These are phyloP conservation scores for Antheraea assamensis DNA, from an alignment of 2,888 invertebrate species.

Conservation along the genomic window DNA sequence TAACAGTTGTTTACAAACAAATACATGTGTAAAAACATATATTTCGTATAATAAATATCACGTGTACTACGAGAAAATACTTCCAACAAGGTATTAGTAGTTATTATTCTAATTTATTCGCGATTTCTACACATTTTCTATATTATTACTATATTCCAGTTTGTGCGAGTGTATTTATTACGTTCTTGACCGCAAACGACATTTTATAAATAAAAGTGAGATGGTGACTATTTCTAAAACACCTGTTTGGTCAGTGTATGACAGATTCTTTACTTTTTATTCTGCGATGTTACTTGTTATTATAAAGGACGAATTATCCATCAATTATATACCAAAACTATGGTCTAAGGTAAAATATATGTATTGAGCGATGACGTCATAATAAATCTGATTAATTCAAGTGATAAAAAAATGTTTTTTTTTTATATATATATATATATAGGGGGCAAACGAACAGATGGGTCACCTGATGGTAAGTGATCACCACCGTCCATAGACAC, in stretches of 20 bases:
- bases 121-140: conserved; percentile 9
- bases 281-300: not conserved
- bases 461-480: too few relatives aligned
- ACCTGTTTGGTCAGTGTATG: not conserved
- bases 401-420: not conserved
- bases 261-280: not conserved
- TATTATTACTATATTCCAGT: not conserved
- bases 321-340: not conserved
- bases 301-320: not conserved
- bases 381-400: not conserved
- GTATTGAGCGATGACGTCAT: not conserved
- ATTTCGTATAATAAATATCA: conserved; percentile 4
- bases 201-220: not conserved
- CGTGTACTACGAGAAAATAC: conserved; percentile 1
- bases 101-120: conserved; percentile 9
- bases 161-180: not conserved
- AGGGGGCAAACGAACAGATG: too few relatives aligned
- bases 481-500: too few relatives aligned
- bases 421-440: too few relatives aligned
- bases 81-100: not conserved
- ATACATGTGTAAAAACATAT: not conserved
- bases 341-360: not conserved
- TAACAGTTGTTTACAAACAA: conserved; percentile 3
- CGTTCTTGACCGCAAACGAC: not conserved
- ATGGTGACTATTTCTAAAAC: not conserved